Evolutionary conservation across 2,797 vertebrate genomes (phyloP), one percentile per base, ranked within the genome.

Genomic region (Lateolabrax maculatus): DNA sequence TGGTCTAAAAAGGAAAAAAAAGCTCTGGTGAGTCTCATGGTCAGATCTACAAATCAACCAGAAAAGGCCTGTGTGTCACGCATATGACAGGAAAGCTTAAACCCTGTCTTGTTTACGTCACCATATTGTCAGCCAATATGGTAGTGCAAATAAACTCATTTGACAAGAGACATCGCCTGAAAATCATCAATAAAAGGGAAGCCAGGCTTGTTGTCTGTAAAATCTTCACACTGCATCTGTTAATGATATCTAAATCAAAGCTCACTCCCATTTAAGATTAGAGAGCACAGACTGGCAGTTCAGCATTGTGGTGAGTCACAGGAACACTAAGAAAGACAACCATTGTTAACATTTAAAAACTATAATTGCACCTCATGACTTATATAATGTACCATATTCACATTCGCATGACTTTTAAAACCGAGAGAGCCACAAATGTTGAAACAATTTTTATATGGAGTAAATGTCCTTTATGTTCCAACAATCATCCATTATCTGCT

Each of bases 401-500:
- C n/a, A 39, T 64, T 71, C 56, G 2, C 21, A 1, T 74, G 73
- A 71, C 58, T 79, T 73, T 55, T 53, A 63, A 76, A 84, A 70
- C 52, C 1, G 21, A 44, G 43, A 23, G 11, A 77, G n/a, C 39
- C 56, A 72, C n/a, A 67, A 58, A 70, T 25, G 29, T 48, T 81
- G 16, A 27, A 25, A 51, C 7, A 8, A 5, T 63, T 39, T 57
- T 60, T 12, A 51, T 23, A 10, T 31, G 15, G 29, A 18, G 37
- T n/a, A 60, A 85, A 80, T 66, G 23, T 66, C 71, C 44, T 79
- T 78, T 69, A 65, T 44, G 74, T 71, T 69, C 36, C 37, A 75
- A 64, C 78, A 78, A 49, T 51, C 49, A 48, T 70, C 67, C 80
- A 82, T 85, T 90, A 86, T 86, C 79, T 77, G 71, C 49, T 27